phyloP scores from a whole-genome alignment of 1,140 invertebrate genomes.

The Pectinophora gossypiella region DNA sequence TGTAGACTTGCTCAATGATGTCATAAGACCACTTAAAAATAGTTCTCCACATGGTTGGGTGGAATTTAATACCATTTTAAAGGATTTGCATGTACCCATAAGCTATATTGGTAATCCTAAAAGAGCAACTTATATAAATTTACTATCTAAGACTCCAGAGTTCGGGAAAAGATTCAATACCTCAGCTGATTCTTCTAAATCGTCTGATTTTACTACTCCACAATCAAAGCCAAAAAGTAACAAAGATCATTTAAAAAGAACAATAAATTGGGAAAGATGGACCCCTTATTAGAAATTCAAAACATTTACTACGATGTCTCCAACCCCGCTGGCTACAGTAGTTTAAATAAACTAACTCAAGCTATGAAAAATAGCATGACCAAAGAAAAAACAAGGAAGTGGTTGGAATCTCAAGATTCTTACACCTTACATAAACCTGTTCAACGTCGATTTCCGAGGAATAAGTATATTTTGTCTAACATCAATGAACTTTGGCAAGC shows the following conservation, averaged over 20 bases:
- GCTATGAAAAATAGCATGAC: slow-evolving; percentile 25
- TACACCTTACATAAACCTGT: not conserved
- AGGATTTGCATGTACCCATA: not conserved
- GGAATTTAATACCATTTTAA: not conserved
- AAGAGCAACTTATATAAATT: not conserved
- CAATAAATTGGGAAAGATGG: slow-evolving; percentile 26
- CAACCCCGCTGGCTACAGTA: slow-evolving; percentile 20
- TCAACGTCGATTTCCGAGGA: not conserved
- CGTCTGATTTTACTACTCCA: not conserved
- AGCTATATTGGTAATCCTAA: not conserved
- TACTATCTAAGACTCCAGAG: not conserved
- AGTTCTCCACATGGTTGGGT: not conserved
- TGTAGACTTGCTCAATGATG: not conserved
- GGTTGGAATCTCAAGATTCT: not conserved
- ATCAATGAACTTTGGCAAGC: not conserved
- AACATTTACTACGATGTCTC: slow-evolving; percentile 25
- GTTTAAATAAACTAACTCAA: slow-evolving; percentile 15
- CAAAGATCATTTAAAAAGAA: slow-evolving; percentile 4
- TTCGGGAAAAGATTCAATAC: not conserved
- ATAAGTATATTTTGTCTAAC: not conserved
- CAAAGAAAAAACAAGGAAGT: slow-evolving; percentile 9
- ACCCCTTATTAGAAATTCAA: slow-evolving; percentile 23
- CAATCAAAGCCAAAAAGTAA: not conserved
- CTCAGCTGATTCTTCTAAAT: not conserved
- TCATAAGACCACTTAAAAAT: not conserved